These are phyloP conservation scores for Anguilla rostrata DNA, from an alignment of 2,113 vertebrate genomes.

Conservation along the genomic window DNA sequence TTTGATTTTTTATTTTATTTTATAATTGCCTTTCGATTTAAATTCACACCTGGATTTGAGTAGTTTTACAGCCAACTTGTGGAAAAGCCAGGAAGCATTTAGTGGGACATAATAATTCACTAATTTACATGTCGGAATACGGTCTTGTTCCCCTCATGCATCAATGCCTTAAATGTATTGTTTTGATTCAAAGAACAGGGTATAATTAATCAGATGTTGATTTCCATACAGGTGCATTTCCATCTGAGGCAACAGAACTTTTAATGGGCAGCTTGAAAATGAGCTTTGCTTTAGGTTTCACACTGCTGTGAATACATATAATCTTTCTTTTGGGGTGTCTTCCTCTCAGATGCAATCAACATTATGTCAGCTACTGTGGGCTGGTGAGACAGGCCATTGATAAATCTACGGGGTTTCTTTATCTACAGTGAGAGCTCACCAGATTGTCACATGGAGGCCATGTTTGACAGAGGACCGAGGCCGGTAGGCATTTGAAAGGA, in stretches of 20 bases:
- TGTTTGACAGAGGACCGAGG: background rate
- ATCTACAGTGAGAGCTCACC: slow-evolving; percentile 22
- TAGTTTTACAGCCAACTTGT: background rate
- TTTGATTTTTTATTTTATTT: background rate
- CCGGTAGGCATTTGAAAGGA: slow-evolving; percentile 7
- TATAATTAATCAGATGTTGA: background rate
- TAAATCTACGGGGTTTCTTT: slow-evolving; percentile 25
- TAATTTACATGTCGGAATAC: too few species aligned
- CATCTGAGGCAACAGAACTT: background rate
- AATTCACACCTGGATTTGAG: background rate
- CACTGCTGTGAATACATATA: background rate
- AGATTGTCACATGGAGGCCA: background rate
- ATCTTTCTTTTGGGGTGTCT: background rate
- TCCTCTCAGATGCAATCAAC: slow-evolving; percentile 11
- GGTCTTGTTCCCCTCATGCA: background rate
- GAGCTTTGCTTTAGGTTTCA: background rate
- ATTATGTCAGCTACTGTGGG: slow-evolving; percentile 11
- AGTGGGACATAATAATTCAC: too few species aligned
- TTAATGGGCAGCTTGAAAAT: background rate
- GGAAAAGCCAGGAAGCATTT: too few species aligned
- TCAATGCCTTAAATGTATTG: background rate
- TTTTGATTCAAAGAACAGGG: background rate
- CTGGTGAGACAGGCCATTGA: slow-evolving; percentile 1
- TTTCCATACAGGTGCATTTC: background rate
- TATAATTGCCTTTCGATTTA: background rate